These are phyloP conservation scores for Bemisia tabaci DNA, from an alignment of 1,140 invertebrate species.

Conservation along the genomic window DNA sequence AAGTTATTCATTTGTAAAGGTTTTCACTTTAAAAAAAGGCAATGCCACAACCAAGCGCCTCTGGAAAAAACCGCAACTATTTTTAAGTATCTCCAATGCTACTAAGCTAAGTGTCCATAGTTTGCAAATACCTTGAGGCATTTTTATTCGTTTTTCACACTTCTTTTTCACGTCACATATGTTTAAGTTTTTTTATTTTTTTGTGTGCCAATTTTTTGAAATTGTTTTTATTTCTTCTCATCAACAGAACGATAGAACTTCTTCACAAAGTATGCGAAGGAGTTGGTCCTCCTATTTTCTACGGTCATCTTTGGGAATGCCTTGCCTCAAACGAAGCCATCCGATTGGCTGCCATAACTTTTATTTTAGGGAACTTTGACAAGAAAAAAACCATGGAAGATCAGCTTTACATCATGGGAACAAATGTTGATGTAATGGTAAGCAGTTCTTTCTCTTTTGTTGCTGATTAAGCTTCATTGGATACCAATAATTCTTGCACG, in stretches of 20 bases:
- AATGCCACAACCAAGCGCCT: too few species aligned
- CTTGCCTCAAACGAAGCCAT: constrained; percentile 67
- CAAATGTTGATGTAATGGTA: constrained; percentile 72
- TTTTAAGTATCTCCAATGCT: too few species aligned
- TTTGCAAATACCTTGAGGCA: too few species aligned
- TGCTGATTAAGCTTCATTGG: constrained; percentile 6
- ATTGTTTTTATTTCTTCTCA: constrained; percentile 17
- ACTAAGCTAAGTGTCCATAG: too few species aligned
- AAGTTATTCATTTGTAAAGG: too few species aligned
- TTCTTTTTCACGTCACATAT: too few species aligned
- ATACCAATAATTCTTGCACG: too few species aligned
- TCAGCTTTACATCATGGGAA: constrained; percentile 74
- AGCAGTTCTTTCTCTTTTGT: constrained; percentile 17
- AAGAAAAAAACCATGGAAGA: constrained; percentile 68
- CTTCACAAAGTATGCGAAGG: constrained; percentile 66
- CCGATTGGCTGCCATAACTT: constrained; percentile 71
- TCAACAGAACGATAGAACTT: constrained; percentile 52
- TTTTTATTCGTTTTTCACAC: too few species aligned
- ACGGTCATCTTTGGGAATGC: constrained; percentile 80
- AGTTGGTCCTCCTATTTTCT: constrained; percentile 68
- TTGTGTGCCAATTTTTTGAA: too few species aligned
- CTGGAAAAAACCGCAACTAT: too few species aligned
- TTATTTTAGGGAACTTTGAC: constrained; percentile 69
- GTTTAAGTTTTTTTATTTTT: too few species aligned
- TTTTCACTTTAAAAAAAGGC: too few species aligned